Percentiles rank a stretch among this genome's conserved stretches.
phyloP scores from a whole-genome alignment of 2,888 invertebrate species.

The Trichogramma dendrolimi region DNA sequence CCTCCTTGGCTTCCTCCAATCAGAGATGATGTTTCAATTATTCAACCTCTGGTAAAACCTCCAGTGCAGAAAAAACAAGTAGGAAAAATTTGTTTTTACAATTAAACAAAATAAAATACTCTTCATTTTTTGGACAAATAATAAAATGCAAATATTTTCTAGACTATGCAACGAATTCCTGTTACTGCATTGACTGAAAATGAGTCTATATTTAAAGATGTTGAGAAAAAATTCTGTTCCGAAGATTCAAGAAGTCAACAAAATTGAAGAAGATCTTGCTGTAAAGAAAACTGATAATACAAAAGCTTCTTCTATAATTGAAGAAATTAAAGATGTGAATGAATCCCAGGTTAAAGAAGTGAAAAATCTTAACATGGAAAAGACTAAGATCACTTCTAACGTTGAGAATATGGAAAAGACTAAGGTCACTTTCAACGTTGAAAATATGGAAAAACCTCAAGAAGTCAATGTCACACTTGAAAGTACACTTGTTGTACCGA shows the following conservation, averaged over 20 bases:
- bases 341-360: background rate
- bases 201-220: conserved; percentile 27
- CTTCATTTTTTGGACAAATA: conserved; percentile 28
- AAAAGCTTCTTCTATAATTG: background rate
- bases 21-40: conserved; percentile 46
- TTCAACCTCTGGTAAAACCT: conserved; percentile 59
- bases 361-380: background rate
- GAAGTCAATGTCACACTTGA: conserved; percentile 11
- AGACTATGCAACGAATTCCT: conserved; percentile 57
- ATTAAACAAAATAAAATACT: conserved; percentile 1
- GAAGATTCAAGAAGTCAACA: conserved; percentile 25
- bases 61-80: conserved; percentile 66
- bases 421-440: conserved; percentile 7
- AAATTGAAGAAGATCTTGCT: conserved; percentile 8
- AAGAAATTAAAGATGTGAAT: background rate
- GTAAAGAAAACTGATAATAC: conserved; percentile 27
- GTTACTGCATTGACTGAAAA: conserved; percentile 51
- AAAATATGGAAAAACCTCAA: background rate
- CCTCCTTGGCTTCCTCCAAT: conserved; percentile 52
- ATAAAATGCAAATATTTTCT: conserved; percentile 47
- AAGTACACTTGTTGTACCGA: conserved; percentile 54
- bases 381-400: background rate
- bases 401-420: conserved; percentile 14
- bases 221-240: conserved; percentile 23
- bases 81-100: conserved; percentile 25